Conservation (phyloP, 2,888 invertebrate species). For the Norana najaformis region DNA sequence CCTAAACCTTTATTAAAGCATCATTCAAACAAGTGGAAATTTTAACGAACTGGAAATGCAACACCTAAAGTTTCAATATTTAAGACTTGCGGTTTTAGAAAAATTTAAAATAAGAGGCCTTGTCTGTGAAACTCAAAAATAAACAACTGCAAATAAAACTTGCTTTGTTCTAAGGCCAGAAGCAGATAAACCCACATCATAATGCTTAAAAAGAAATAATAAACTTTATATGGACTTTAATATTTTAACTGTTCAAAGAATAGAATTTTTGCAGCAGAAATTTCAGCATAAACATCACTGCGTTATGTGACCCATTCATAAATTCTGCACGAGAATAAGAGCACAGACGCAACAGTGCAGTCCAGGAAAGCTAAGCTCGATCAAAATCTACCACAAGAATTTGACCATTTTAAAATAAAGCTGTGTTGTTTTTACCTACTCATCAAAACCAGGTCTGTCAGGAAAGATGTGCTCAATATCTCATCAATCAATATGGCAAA, state of each 20-base stretch:
- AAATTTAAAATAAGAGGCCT: neutral
- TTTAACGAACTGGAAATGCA: neutral
- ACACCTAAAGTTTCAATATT: neutral
- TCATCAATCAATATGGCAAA: neutral
- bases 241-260: neutral
- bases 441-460: neutral
- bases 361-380: neutral
- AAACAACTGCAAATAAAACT: neutral
- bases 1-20: neutral
- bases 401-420: neutral
- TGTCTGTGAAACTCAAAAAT: neutral
- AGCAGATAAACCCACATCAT: neutral
- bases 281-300: neutral
- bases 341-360: neutral
- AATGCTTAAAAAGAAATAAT: neutral
- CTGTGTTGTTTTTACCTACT: neutral
- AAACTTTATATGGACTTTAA: neutral
- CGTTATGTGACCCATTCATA: neutral
- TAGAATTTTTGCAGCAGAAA: conserved; percentile 9
- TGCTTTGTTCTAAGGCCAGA: neutral
- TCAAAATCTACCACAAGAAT: neutral
- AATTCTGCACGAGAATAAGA: neutral
- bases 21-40: neutral
- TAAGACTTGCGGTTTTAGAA: neutral
- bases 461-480: neutral